Evolutionary conservation across 2,113 vertebrate genomes (phyloP).

Genomic region (Lagopus muta): DNA sequence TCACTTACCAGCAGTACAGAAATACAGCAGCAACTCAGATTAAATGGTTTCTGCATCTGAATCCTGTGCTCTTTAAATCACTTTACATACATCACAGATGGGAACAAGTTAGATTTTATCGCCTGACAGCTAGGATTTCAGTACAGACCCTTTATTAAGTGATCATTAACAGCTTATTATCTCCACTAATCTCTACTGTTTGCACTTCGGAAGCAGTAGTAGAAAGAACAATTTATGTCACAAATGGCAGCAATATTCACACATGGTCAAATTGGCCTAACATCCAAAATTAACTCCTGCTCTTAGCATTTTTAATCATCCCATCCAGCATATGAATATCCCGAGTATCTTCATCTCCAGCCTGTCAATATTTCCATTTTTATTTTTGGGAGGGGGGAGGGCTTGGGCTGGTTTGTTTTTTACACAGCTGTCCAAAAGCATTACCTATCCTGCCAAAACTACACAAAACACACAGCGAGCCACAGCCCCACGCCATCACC

Average conservation of each 20-base stretch:
- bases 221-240: not conserved
- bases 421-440: not conserved
- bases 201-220: not conserved
- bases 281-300: not conserved
- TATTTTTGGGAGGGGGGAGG: not conserved
- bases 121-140: not conserved
- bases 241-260: not conserved
- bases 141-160: not conserved
- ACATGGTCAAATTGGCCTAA: not conserved
- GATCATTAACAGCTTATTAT: not conserved
- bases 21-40: not conserved
- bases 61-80: not conserved
- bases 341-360: not conserved
- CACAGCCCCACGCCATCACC: not conserved
- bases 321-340: not conserved
- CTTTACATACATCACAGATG: not conserved
- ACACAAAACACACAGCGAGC: not conserved
- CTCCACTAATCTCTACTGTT: not conserved
- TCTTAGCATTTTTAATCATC: not conserved
- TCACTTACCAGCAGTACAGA: not conserved
- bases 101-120: not conserved
- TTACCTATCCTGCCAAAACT: not conserved
- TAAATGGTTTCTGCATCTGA: not conserved
- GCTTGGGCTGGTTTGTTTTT: not conserved
- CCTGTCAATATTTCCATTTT: not conserved